A percentile compares a stretch with the other conserved stretches of the same genome.
Conservation (phyloP, 2,888 invertebrate genomes). For the Scaptomyza cyrtandrae region DNA sequence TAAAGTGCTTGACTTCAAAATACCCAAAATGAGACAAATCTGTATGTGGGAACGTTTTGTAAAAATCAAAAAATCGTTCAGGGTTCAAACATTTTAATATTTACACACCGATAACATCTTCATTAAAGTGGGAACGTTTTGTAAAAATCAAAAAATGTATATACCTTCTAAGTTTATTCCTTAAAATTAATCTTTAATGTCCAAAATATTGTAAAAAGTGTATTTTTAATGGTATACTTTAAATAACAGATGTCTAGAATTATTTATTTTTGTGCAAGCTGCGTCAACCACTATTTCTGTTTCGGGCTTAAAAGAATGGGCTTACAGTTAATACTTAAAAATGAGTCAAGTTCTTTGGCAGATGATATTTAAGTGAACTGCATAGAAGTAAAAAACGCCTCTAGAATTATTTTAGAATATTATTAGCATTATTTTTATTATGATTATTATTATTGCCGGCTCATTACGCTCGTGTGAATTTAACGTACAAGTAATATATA, state of each 20-base stretch:
- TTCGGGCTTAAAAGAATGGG: not conserved
- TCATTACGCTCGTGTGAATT: constrained; percentile 63
- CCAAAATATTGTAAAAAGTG: too few species aligned
- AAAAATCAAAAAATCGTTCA: too few species aligned
- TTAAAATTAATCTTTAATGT: too few species aligned
- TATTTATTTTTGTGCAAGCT: too few species aligned
- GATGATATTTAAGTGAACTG: constrained; percentile 1
- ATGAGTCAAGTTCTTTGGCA: constrained; percentile 22
- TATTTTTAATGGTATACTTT: too few species aligned
- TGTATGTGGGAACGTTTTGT: too few species aligned
- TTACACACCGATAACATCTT: too few species aligned
- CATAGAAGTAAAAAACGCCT: constrained; percentile 18
- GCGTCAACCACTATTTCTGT: not conserved
- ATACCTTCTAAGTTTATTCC: too few species aligned
- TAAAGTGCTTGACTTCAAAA: constrained; percentile 34
- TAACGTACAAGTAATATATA: constrained; percentile 24
- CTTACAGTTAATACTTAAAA: not conserved
- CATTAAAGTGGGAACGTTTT: too few species aligned
- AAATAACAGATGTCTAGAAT: too few species aligned
- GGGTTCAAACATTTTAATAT: too few species aligned
- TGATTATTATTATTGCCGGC: constrained; percentile 55
- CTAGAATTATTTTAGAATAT: constrained; percentile 33
- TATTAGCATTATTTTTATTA: constrained; percentile 22
- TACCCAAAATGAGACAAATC: constrained; percentile 22
- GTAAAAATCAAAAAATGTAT: too few species aligned